Percentiles rank a stretch among this genome's conserved stretches.
phyloP scores from a whole-genome alignment of 1,140 invertebrate species.

The Platorchestia sp. region DNA sequence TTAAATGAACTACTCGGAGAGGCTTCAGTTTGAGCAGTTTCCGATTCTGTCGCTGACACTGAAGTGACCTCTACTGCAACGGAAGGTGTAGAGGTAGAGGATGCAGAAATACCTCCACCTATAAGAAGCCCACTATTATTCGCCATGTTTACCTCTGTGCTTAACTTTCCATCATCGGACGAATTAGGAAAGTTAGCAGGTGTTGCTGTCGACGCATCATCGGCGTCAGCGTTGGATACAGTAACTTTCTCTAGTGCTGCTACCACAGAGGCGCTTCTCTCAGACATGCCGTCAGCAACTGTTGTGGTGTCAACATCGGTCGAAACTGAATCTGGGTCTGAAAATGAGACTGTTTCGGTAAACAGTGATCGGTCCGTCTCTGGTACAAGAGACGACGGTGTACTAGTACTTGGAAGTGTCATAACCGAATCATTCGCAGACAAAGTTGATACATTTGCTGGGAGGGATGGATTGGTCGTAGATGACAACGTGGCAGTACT shows the following conservation, averaged over 20 bases:
- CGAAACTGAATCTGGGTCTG: neutral
- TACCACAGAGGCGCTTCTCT: no score
- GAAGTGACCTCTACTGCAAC: neutral
- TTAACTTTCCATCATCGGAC: neutral
- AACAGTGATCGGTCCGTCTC: neutral
- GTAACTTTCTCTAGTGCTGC: neutral
- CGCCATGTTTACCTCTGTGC: neutral
- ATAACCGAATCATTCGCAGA: neutral
- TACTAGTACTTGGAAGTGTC: neutral
- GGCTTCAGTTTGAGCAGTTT: neutral
- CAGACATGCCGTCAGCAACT: neutral
- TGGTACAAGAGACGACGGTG: neutral
- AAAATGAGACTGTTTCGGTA: neutral
- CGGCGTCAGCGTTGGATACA: neutral
- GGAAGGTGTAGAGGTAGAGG: neutral
- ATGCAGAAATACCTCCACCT: neutral
- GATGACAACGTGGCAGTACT: neutral
- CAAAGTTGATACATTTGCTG: neutral
- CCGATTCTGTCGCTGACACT: neutral
- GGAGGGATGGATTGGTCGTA: neutral
- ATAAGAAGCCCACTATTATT: neutral
- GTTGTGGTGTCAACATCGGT: neutral
- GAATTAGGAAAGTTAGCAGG: neutral
- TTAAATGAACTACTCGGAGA: neutral
- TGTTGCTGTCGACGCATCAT: neutral